Evolutionary conservation across 2,797 vertebrate species (phyloP), one percentile per base, ranked within the genome.

Genomic region (Alcedo quadribrachys): DNA sequence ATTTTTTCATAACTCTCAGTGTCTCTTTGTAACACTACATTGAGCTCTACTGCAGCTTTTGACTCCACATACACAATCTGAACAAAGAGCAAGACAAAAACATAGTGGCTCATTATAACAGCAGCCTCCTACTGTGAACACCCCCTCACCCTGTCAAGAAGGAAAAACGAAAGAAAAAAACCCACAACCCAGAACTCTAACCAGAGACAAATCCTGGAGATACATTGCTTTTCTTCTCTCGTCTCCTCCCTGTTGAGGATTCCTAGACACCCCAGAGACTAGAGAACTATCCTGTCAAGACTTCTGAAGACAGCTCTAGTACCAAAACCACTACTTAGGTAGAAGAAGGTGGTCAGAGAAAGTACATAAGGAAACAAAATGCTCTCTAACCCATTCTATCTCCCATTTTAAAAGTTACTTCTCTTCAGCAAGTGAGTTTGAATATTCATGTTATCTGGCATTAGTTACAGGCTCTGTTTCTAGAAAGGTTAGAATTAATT

Each of bases 61-160:
- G 40, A 61, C 42, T 91, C 48, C 40, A n/a, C 54, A 54, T 76
- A 54, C 40, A 33, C 43, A 66, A 51, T 28, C 30, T 27, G 77
- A 88, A 96, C 60, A 86, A 87, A 81, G 67, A 91, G 53, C 70
- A 96, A 94, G 77, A 92, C 77, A 81, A 87, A 92, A 66, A 8
- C 67, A 85, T 2, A 35, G 57, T 2, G 7, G 71, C 42, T 66
- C 28, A 21, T 70, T 55, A 9, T 51, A 69, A 46, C 0, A 2
- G 35, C 51, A 95, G 55, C 89, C 85, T 85, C 91, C 91, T 66
- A 78, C 75, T n/a, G 66, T 6, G 28, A 89, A 84, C 87, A 66
- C 80, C 91, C 68, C 82, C 74, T 92, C 89, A 43, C 74, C 33
- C 66, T 57, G 61, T 57, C 87, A 92, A 82, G 70, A 58, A 75